Evolutionary conservation across 2,113 vertebrate genomes (phyloP).

Genomic region (Malurus melanocephalus): DNA sequence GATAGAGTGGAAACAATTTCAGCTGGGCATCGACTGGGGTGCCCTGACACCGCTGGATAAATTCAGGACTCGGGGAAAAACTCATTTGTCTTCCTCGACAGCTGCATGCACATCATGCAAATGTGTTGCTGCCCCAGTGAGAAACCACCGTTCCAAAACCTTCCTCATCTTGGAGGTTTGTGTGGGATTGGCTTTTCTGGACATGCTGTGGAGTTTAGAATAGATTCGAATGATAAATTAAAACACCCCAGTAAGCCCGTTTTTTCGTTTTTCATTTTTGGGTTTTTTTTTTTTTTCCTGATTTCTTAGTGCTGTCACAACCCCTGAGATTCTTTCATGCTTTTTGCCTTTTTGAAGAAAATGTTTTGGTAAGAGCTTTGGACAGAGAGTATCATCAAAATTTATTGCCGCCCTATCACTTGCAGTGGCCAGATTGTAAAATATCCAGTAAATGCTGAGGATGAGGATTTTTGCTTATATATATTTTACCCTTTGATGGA

Average conservation of each 20-base stretch:
- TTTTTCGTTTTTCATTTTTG: background rate
- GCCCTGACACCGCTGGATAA: background rate
- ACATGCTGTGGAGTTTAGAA: background rate
- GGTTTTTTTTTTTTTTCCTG: too few relatives aligned
- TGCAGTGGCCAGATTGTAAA: background rate
- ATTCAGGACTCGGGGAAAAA: background rate
- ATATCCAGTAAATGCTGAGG: background rate
- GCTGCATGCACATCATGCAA: constrained; percentile 11
- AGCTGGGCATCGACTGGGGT: background rate
- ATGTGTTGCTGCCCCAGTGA: background rate
- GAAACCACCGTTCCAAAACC: constrained; percentile 14
- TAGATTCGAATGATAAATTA: background rate
- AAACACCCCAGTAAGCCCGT: background rate
- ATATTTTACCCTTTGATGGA: background rate
- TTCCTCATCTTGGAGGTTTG: background rate
- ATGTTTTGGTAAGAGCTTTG: background rate
- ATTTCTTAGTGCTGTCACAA: background rate
- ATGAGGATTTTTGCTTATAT: background rate
- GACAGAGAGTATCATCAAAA: background rate
- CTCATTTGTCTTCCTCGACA: constrained; percentile 37
- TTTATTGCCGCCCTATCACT: background rate
- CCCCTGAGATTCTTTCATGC: background rate
- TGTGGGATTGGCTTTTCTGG: background rate
- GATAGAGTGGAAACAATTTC: background rate
- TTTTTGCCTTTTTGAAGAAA: constrained; percentile 1